Conservation (phyloP, 2,888 invertebrate species). For the Pammene fasciana region DNA sequence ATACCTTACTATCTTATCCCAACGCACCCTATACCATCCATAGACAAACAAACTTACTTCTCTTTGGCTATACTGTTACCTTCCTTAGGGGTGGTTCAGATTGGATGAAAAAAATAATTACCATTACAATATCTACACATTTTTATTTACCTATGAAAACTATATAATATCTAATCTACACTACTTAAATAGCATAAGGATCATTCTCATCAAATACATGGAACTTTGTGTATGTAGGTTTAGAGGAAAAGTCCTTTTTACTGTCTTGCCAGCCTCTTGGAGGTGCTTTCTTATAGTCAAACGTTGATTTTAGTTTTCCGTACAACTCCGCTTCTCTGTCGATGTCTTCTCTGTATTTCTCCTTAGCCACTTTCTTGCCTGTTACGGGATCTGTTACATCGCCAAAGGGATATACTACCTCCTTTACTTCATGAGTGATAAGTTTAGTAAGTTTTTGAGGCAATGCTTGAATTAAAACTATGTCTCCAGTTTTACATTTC, state of each 20-base stretch:
- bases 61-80: too few species aligned
- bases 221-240: conserved; percentile 89
- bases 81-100: too few species aligned
- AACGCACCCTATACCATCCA: too few species aligned
- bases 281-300: conserved; percentile 90
- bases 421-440: conserved; percentile 90
- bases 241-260: conserved; percentile 91
- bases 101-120: not conserved
- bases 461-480: conserved; percentile 90
- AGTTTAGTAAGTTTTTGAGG: conserved; percentile 88
- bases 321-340: conserved; percentile 86
- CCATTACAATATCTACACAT: conserved; percentile 5
- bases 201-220: conserved; percentile 89
- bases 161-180: conserved; percentile 29
- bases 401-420: conserved; percentile 91
- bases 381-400: conserved; percentile 94
- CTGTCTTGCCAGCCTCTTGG: conserved; percentile 92
- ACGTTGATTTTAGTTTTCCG: conserved; percentile 86
- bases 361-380: conserved; percentile 89
- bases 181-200: conserved; percentile 86
- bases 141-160: conserved; percentile 36
- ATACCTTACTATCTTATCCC: too few species aligned
- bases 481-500: conserved; percentile 91
- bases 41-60: too few species aligned
- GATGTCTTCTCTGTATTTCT: conserved; percentile 89